Percentiles rank a stretch among this genome's conserved stretches.
phyloP scores from a whole-genome alignment of 2,113 vertebrate genomes.

The Ochotona curzoniae region DNA sequence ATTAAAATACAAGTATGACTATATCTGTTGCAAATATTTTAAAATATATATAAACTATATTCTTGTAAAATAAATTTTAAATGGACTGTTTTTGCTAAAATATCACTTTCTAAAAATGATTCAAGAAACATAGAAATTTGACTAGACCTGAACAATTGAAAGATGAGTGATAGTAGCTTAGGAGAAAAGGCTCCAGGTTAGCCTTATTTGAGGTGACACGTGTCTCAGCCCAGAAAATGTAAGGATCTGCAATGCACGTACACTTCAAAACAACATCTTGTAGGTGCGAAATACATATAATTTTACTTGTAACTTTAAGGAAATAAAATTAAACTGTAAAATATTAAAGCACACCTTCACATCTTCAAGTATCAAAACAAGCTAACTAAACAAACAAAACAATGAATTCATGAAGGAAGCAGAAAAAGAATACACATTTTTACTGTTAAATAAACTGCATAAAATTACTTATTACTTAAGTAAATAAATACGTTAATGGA shows the following conservation, averaged over 20 bases:
- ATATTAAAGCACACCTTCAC: neutral
- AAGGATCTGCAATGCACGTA: neutral
- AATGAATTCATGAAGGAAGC: neutral
- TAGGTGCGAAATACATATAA: neutral
- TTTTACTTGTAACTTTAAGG: neutral
- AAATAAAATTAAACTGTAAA: neutral
- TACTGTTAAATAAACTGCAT: neutral
- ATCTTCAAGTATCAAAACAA: neutral
- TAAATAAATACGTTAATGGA: neutral
- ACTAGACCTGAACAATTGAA: neutral
- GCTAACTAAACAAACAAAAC: too few relatives aligned
- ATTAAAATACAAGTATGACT: neutral
- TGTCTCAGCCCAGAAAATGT: neutral
- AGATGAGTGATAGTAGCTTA: neutral
- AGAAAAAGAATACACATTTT: neutral
- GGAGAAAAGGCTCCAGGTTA: neutral
- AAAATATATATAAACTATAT: neutral
- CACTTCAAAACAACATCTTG: neutral
- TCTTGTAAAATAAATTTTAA: neutral
- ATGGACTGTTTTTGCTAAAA: neutral
- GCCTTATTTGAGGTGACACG: fast-evolving
- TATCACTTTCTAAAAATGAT: neutral
- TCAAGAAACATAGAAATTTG: neutral
- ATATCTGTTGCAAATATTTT: neutral
- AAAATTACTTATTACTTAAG: neutral